Base-by-base conservation (phyloP, 2,888 invertebrate genomes). In the Agonopterix alstromeriana region DNA sequence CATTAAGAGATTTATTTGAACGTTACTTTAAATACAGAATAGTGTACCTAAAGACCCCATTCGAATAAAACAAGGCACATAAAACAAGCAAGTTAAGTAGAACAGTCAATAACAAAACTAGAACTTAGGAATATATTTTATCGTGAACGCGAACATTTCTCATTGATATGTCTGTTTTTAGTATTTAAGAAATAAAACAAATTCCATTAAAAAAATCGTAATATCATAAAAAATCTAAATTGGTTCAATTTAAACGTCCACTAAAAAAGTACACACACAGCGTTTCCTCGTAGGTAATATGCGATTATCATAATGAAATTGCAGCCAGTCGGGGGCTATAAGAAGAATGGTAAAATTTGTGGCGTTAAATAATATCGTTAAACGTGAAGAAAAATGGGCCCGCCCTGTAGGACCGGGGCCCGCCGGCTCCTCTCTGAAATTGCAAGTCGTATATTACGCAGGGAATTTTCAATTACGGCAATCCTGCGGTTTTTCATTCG, bases 381-480 rank as follows among this genome's bases (percentile, higher is more conserved):
- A 80, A 75, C 79, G 72, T 67, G 67, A 76, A 83, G 84, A 85
- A 82, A 86, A 85, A 85, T 83, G 82, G 73, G 63, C 60, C 63
- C 60, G 71, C 76, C 81, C 82, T 77, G 67, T 73, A 78, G 79
- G 75, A 79, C 73, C 66, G 66, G 58, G 66, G 61, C 53, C 63
- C 59, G 63, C 53, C 63, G 58, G 63, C 66, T 67, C 77, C 66
- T 67, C 77, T 75, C 77, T 79, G 80, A 86, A 87, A 88, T 87
- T 87, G 87, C 83, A 75, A 79, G 81, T 75, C 87, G 83, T 87
- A 87, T 85, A 85, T 88, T 85, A 85, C 78, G 78, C 81, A 73
- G 82, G 78, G 86, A 88, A 86, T 88, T 88, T 88, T 88, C 88
- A 88, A 88, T 87, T 88, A 88, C 84, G 71, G 74, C 83, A 84